phyloP scores from a whole-genome alignment of 2,113 vertebrate species.

The Tetraodon nigroviridis region DNA sequence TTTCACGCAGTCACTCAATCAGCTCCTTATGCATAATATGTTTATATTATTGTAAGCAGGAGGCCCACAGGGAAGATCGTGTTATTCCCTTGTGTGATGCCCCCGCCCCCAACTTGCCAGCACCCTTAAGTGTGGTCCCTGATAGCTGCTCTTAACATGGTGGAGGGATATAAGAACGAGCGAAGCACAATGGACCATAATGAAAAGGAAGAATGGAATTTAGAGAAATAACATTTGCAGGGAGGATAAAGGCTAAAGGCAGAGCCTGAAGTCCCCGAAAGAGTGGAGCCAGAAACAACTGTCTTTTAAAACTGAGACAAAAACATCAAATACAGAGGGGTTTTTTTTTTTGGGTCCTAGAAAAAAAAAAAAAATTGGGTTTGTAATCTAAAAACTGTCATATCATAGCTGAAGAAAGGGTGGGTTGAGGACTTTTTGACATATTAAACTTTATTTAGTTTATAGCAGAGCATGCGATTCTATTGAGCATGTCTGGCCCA shows the following conservation, averaged over 20 bases:
- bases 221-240: slow-evolving; percentile 45
- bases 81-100: slow-evolving; percentile 41
- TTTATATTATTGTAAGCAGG: slow-evolving; percentile 51
- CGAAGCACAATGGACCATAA: slow-evolving; percentile 38
- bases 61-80: slow-evolving; percentile 28
- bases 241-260: slow-evolving; percentile 25
- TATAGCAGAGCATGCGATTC: slow-evolving; percentile 17
- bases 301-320: slow-evolving; percentile 22
- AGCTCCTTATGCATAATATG: slow-evolving; percentile 50
- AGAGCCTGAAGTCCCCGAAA: slow-evolving; percentile 16
- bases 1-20: slow-evolving; percentile 52
- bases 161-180: slow-evolving; percentile 29
- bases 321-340: slow-evolving; percentile 44
- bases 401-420: slow-evolving; percentile 11
- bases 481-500: slow-evolving; percentile 24
- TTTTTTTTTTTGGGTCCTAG: slow-evolving; percentile 4
- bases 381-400: slow-evolving; percentile 16
- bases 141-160: slow-evolving; percentile 41
- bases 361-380: slow-evolving; percentile 12
- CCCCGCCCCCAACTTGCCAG: slow-evolving; percentile 16
- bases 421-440: slow-evolving; percentile 16
- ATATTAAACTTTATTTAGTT: slow-evolving; percentile 29
- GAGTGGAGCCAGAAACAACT: slow-evolving; percentile 21
- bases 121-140: slow-evolving; percentile 30
- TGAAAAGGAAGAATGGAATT: slow-evolving; percentile 48